These are phyloP conservation scores for Momotus momota DNA, from an alignment of 2,797 vertebrate genomes.

Conservation along the genomic window DNA sequence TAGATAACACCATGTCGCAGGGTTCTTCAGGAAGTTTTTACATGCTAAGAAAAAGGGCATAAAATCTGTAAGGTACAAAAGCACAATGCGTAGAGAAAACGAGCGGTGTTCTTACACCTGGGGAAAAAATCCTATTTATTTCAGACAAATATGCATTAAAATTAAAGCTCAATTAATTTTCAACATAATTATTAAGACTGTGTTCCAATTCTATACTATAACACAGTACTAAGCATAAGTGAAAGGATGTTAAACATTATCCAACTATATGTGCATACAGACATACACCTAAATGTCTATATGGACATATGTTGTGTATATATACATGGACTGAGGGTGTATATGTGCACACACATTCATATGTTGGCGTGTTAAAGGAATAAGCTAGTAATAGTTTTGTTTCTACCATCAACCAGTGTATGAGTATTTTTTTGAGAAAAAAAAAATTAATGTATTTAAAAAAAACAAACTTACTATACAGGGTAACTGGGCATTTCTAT, in stretches of 20 bases:
- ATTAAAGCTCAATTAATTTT: slow-evolving; percentile 50
- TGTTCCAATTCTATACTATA: slow-evolving; percentile 48
- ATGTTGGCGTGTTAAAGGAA: slow-evolving; percentile 78
- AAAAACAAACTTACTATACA: slow-evolving; percentile 73
- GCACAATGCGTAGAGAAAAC: slow-evolving; percentile 76
- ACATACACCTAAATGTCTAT: neutral
- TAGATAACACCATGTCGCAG: slow-evolving; percentile 43
- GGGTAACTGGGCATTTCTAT: slow-evolving; percentile 81
- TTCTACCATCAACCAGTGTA: slow-evolving; percentile 77
- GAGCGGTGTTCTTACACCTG: slow-evolving; percentile 32
- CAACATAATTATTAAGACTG: slow-evolving; percentile 32
- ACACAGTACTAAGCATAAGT: slow-evolving; percentile 52
- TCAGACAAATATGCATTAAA: slow-evolving; percentile 65
- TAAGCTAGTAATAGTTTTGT: slow-evolving; percentile 82
- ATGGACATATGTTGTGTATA: slow-evolving; percentile 35
- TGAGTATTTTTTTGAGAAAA: slow-evolving; percentile 76
- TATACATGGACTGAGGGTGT: neutral
- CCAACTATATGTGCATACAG: slow-evolving; percentile 73
- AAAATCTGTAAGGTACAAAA: slow-evolving; percentile 77
- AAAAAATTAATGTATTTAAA: slow-evolving; percentile 60
- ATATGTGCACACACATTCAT: slow-evolving; percentile 56
- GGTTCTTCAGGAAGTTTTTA: slow-evolving; percentile 63
- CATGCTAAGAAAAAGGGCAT: slow-evolving; percentile 65
- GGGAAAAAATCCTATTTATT: slow-evolving; percentile 47
- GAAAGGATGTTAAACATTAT: slow-evolving; percentile 52